Evolutionary conservation across 1,140 invertebrate species (phyloP).

Genomic region (Daktulosphaira vitifoliae): DNA sequence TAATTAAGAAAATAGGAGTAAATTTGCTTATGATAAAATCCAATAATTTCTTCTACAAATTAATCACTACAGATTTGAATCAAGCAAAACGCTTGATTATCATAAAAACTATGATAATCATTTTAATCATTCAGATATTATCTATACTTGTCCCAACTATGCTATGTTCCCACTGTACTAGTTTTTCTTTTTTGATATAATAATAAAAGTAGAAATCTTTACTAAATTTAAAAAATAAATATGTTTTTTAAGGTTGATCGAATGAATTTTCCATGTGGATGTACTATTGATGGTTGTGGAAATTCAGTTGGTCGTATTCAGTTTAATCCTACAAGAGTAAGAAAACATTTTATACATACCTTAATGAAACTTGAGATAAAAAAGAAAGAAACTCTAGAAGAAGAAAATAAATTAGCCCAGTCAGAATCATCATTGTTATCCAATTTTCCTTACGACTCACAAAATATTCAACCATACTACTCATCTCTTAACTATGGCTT

Average conservation of each 20-base stretch:
- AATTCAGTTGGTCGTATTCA: constrained; percentile 89
- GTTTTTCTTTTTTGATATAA: too few species aligned
- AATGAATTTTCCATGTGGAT: constrained; percentile 92
- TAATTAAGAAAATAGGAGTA: too few species aligned
- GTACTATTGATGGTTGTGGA: constrained; percentile 84
- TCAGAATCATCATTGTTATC: constrained; percentile 4
- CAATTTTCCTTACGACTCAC: constrained; percentile 12
- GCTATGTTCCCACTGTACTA: too few species aligned
- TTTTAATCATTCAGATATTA: too few species aligned
- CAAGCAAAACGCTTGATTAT: too few species aligned
- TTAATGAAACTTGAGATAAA: constrained; percentile 87
- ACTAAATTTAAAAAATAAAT: too few species aligned
- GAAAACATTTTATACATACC: constrained; percentile 96
- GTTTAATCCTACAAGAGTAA: constrained; percentile 89
- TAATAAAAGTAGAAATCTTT: too few species aligned
- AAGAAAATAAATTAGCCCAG: constrained; percentile 35
- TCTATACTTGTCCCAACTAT: too few species aligned
- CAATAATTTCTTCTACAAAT: too few species aligned
- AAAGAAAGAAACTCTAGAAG: constrained; percentile 54
- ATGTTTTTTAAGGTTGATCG: constrained; percentile 74
- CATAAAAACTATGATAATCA: too few species aligned
- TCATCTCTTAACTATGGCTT: constrained; percentile 2
- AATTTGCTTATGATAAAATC: too few species aligned
- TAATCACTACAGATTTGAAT: too few species aligned
- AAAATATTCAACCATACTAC: constrained; percentile 14